Base-by-base conservation (phyloP, 2,888 invertebrate species). In the Anthoptus insignis region DNA sequence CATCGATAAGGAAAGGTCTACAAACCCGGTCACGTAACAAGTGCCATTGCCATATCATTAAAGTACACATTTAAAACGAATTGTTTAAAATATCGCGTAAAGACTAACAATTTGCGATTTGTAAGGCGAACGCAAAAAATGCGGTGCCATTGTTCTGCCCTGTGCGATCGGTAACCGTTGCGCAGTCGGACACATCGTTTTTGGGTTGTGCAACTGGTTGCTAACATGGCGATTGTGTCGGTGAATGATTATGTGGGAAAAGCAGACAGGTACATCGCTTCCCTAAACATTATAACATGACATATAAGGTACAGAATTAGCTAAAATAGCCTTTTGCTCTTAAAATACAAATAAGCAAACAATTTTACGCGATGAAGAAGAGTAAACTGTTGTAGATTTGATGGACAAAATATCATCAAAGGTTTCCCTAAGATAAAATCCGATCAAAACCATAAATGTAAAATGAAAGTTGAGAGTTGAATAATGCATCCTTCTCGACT, bases 141-240 rank as follows among this genome's bases (percentile, higher is more conserved):
- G 47, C 47, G 45, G 19, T 32, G 32, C 45, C 39, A 58, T 59
- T 59, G 58, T 59, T 59, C 58, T 49, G 22, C 34, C n/a, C n/a
- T n/a, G n/a, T 1, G 49, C 58, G 58, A 47, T 59, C 58, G 42
- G 34, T 49, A 34, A 59, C 47, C 24, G 42, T 42, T 42, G 42
- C 42, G 42, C 42, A 42, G 42, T 42, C 9, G 42, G 42, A 42
- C 42, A 42, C 42, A 42, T 42, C 42, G 42, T 42, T 42, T 16
- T 42, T 2, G 42, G 19, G 19, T 42, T 42, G 19, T 11, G 19
- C 19, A 42, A 42, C 19, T 19, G 42, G 16, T 42, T 42, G 39
- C 39, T 39, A 39, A 39, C 39, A 39, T 39, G 37, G 6, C 39
- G 16, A 39, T 39, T 39, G 39, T 39, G 3, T 42, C 42, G 16